Percentiles rank a stretch among this genome's conserved stretches.
Evolutionary conservation across 2,888 invertebrate genomes (phyloP).

Genomic region (Conomelus anceps): DNA sequence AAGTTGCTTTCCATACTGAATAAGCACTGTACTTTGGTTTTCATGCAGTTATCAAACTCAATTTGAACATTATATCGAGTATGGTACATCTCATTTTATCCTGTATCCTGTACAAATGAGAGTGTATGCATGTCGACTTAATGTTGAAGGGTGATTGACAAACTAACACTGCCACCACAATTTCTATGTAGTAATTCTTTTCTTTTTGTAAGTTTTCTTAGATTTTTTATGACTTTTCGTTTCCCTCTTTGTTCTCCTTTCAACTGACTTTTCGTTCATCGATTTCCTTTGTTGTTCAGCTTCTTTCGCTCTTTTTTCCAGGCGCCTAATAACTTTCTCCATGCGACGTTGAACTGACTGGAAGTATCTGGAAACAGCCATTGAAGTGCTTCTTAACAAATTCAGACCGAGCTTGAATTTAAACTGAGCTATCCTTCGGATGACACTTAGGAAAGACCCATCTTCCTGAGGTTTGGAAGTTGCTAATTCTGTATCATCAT

Average conservation of each 20-base stretch:
- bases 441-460: slow-evolving; percentile 44
- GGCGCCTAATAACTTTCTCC: slow-evolving; percentile 33
- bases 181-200: not conserved
- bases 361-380: slow-evolving; percentile 58
- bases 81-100: not conserved
- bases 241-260: slow-evolving; percentile 10
- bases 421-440: slow-evolving; percentile 58
- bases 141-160: not conserved
- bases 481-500: not conserved
- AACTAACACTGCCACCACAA: not conserved
- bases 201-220: not conserved
- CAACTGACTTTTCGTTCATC: not conserved
- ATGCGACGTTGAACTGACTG: slow-evolving; percentile 50
- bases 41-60: not conserved
- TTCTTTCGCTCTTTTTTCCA: slow-evolving; percentile 28
- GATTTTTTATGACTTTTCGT: slow-evolving; percentile 1
- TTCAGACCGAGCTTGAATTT: slow-evolving; percentile 62
- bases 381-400: slow-evolving; percentile 59
- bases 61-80: not conserved
- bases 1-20: not conserved
- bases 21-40: not conserved
- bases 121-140: not conserved
- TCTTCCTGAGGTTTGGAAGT: not conserved
- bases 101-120: not conserved
- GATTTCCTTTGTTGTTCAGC: not conserved